Conservation (phyloP, 2,888 invertebrate genomes). For the Drosophila siamana region DNA sequence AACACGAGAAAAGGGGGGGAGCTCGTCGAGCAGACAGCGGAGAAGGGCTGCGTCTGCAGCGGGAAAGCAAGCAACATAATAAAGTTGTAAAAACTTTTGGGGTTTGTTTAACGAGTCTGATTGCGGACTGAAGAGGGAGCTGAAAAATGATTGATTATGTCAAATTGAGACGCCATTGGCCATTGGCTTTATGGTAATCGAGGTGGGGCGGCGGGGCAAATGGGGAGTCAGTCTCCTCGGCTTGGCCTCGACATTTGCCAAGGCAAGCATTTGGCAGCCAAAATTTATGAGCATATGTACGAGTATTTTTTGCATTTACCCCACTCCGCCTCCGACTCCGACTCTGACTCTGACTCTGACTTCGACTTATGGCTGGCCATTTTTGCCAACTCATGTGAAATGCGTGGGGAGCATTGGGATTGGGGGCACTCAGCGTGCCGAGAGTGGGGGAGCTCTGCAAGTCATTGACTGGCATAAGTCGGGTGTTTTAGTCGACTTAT, state of each 20-base stretch:
- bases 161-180: slow-evolving; percentile 54
- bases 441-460: not conserved
- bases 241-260: slow-evolving; percentile 50
- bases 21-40: not conserved
- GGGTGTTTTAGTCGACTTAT: slow-evolving; percentile 46
- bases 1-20: not conserved
- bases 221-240: not conserved
- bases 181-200: slow-evolving; percentile 29
- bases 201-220: too few species aligned
- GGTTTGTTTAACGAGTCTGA: slow-evolving; percentile 58
- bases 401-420: slow-evolving; percentile 3
- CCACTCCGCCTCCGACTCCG: too few species aligned
- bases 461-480: slow-evolving; percentile 64
- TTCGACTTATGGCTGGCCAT: slow-evolving; percentile 42
- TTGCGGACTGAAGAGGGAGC: slow-evolving; percentile 5
- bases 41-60: not conserved
- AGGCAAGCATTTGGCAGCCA: slow-evolving; percentile 35
- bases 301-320: slow-evolving; percentile 18
- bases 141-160: slow-evolving; percentile 74
- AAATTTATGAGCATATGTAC: slow-evolving; percentile 15
- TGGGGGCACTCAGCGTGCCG: not conserved
- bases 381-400: slow-evolving; percentile 53
- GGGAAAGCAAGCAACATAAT: slow-evolving; percentile 47
- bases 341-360: too few species aligned
- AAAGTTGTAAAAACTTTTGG: slow-evolving; percentile 67